Base-by-base conservation (phyloP, 92 coral and sea anemone species). In the Palythoa grandis region DNA sequence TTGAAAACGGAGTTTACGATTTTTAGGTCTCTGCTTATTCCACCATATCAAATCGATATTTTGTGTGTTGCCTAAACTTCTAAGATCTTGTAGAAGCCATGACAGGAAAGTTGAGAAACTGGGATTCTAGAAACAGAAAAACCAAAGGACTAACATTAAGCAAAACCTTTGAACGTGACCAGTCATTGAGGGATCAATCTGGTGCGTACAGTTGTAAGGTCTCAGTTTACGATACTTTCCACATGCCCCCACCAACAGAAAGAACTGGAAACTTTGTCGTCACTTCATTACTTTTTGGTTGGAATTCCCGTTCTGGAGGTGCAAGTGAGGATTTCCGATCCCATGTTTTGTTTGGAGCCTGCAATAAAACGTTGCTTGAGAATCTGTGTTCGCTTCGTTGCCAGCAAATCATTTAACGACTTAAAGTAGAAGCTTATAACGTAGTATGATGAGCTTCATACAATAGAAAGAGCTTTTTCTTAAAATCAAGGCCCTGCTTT, bases 231-330 rank as follows among this genome's bases (percentile, higher is more conserved):
- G 74, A 65, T 52, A 80, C 85, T 66, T 65, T 40, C 85, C 85
- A 80, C 85, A 80, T 80, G 37, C 74, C 54, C 8, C 85, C 85
- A 9, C 85, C 74, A 80, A 80, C 61, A 48, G 85, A 66, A 66
- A 80, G 85, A 47, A 22, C 54, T 47, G 85, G 85, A 40, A 80
- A 80, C 47, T 80, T 80, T 13, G 85, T 66, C 20, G 58, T 48
- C 60, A 48, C 19, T 47, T 80, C 85, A 6, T 80, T 47, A 24
- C 8, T 16, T 15, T 47, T 66, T 38, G 22, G 63, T 48, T 15
- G 58, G 10, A 68, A 10, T 40, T 80, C 85, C 67, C 53, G 23
- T 5, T 11, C 15, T 17, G 11, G 85, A 40, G 70, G 75, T 9
- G 25, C 74, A 48, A 12, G 5, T 2, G 85, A 43, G 35, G 40